Evolutionary conservation across 2,113 vertebrate species (phyloP), one percentile per base, ranked within the genome.

Genomic region (Python bivittatus): DNA sequence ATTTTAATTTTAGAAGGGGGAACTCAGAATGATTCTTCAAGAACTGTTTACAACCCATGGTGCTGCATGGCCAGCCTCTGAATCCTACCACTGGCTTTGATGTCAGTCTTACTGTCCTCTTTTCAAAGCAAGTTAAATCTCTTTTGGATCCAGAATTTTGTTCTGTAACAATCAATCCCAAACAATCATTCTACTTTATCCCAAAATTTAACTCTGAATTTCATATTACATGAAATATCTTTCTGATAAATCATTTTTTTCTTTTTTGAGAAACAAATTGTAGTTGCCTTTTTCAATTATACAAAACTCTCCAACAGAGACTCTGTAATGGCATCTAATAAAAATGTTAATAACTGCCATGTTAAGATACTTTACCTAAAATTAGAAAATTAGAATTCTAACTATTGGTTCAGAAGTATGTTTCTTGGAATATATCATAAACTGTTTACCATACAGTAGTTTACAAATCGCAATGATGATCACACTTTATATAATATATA

Each of bases 281-380:
- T 44, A 44, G 15, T 2, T 27, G 11, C 33, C 38, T 88, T 90
- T 87, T 92, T 90, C 83, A 92, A 92, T 27, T 68, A 61, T 87
- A 88, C 84, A 20, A 60, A 20, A 54, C 9, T 90, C 27, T 88
- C 79, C 93, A 60, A 91, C 27, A 72, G 93, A 87, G 42, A 91
- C 3, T 87, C 20, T 20, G 8, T 84, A 54, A 22, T 17, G 88
- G 56, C 79, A 90, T 93, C 91, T 92, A 95, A 94, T 89, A 79
- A 96, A 95, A 29, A 95, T 83, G 88, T 88, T 94, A 93, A 91
- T 57, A 94, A 64, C 94, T 90, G 90, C 91, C 22, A 27, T 13
- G 86, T 91, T 92, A 91, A 92, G 94, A 91, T 12, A 79, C 33
- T 79, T 86, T 83, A 88, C 94, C 25, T 0, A 95, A 93, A 96